phyloP scores from a whole-genome alignment of 2,888 invertebrate species.

The Plebejus melissa region DNA sequence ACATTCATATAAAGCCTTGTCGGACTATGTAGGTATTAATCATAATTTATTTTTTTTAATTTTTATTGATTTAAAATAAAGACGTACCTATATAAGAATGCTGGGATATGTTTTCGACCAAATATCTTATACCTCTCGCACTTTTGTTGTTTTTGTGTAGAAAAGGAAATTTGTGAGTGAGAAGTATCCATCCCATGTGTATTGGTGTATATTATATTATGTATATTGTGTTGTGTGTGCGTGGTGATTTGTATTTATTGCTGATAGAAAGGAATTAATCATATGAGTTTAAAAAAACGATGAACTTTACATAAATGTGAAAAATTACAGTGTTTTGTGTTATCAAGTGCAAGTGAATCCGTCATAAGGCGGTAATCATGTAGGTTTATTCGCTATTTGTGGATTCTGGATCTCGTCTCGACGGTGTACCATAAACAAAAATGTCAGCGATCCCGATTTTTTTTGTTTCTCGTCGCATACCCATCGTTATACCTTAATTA shows the following conservation, averaged over 20 bases:
- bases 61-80: conserved; percentile 4
- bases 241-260: conserved; percentile 79
- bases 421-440: conserved; percentile 80
- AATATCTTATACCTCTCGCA: conserved; percentile 45
- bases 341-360: conserved; percentile 75
- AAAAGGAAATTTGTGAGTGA: conserved; percentile 47
- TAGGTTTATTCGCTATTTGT: conserved; percentile 77
- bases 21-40: too few species aligned
- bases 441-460: conserved; percentile 79
- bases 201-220: conserved; percentile 54
- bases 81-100: conserved; percentile 16
- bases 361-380: conserved; percentile 78
- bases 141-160: conserved; percentile 49
- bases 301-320: conserved; percentile 76
- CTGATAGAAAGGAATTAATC: conserved; percentile 76
- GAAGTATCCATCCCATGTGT: conserved; percentile 53
- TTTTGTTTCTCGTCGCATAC: conserved; percentile 76
- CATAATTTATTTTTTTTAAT: not conserved
- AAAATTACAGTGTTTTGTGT: conserved; percentile 72
- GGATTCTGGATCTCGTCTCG: conserved; percentile 73
- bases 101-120: conserved; percentile 42
- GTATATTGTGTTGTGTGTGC: conserved; percentile 79
- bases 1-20: too few species aligned
- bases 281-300: conserved; percentile 72
- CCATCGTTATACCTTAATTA: conserved; percentile 73